phyloP scores from a whole-genome alignment of 2,888 invertebrate genomes.

The Drosophila algonquin region DNA sequence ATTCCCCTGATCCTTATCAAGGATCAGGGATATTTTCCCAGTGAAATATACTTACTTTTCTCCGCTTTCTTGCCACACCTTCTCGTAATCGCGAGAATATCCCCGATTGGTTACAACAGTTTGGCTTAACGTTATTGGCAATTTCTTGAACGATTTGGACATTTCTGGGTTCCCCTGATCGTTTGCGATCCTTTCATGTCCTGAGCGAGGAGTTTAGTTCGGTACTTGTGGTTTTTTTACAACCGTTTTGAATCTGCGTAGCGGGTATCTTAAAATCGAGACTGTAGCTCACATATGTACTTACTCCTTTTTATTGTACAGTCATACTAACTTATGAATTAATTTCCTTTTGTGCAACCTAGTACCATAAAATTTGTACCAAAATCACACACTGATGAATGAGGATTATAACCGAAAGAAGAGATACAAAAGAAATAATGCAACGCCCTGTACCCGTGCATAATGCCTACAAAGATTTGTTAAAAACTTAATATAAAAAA shows the following conservation, averaged over 20 bases:
- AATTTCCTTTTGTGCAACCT: conserved; percentile 58
- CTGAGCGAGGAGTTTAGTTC: background rate
- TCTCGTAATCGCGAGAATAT: no score
- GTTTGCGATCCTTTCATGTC: background rate
- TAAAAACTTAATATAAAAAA: conserved; percentile 50
- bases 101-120: no score
- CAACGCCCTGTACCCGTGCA: conserved; percentile 79
- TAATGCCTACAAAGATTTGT: conserved; percentile 73
- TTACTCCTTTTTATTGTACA: conserved; percentile 17
- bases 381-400: conserved; percentile 50
- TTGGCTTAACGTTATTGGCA: no score
- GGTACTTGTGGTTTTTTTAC: background rate
- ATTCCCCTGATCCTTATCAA: no score
- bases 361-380: conserved; percentile 77
- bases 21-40: no score
- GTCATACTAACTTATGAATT: conserved; percentile 16
- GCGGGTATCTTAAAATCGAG: background rate
- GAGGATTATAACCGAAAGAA: conserved; percentile 33
- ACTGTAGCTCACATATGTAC: background rate
- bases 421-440: conserved; percentile 51
- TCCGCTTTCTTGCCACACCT: no score
- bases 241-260: background rate
- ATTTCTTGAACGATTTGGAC: no score
- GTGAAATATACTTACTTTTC: no score
- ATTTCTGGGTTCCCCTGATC: background rate